phyloP scores from a whole-genome alignment of 2,113 vertebrate species.

The Marmota flaviventris region DNA sequence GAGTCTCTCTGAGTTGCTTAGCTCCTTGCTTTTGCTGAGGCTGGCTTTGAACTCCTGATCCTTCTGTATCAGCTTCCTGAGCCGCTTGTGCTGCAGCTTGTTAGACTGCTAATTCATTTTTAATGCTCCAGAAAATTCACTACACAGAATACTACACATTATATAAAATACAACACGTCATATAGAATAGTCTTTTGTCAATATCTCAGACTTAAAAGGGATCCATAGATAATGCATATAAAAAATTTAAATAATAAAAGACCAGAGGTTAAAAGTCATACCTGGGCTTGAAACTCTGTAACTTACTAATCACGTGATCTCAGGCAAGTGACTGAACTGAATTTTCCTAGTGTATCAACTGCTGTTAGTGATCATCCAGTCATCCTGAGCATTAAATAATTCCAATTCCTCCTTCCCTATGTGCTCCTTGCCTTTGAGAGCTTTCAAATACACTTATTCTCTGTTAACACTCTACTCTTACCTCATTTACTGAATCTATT shows the following conservation, averaged over 20 bases:
- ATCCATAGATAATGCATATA: too few relatives aligned
- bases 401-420: background rate
- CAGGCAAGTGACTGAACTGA: constrained; percentile 8
- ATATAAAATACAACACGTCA: too few relatives aligned
- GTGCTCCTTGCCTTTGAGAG: background rate
- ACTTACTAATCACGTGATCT: background rate
- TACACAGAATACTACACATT: too few relatives aligned
- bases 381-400: background rate
- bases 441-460: background rate
- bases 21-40: too few relatives aligned
- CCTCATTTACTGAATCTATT: background rate
- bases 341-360: background rate
- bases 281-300: background rate
- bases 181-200: too few relatives aligned
- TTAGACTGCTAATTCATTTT: too few relatives aligned
- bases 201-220: too few relatives aligned
- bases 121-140: too few relatives aligned
- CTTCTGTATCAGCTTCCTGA: too few relatives aligned
- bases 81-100: too few relatives aligned
- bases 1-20: too few relatives aligned
- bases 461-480: background rate
- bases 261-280: background rate
- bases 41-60: too few relatives aligned
- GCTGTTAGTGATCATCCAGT: background rate
- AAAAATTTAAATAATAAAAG: background rate